Evolutionary conservation across 37 sponge, comb jelly and placozoan species (phyloP), one percentile per base, ranked within the genome.

Genomic region (Theonella swinhoei): DNA sequence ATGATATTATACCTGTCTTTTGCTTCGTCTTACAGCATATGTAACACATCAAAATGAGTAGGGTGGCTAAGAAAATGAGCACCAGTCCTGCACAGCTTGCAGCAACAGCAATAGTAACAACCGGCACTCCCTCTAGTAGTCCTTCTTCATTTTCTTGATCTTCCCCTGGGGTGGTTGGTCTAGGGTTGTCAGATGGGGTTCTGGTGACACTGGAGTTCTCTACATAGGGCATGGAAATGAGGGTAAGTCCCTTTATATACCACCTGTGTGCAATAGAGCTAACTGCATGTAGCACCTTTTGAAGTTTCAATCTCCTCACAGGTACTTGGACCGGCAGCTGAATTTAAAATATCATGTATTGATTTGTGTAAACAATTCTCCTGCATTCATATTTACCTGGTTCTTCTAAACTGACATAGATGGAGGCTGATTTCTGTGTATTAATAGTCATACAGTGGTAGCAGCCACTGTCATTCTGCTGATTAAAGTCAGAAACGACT

Each of bases 371-470:
- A n/a, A n/a, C n/a, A n/a, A n/a, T n/a, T n/a, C n/a, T n/a, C n/a
- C n/a, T n/a, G n/a, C n/a, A n/a, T n/a, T n/a, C n/a, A n/a, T n/a
- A n/a, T n/a, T n/a, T 47, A 47, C 54, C 54, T 47, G 7, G 54
- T 47, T 47, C 54, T 47, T 47, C 54, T 47, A 14, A 47, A 47
- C 54, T 47, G 14, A 47, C 54, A 47, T 17, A 7, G 11, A 47
- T 14, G 14, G 54, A 47, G 7, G 7, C 54, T 17, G 54, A 47
- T 4, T 9, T 42, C 54, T 47, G 54, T 47, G 54, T 17, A 14
- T 14, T 47, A 47, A 7, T 38, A 29, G 72, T 42, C 68, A 34
- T 83, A 33, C 83, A 83, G 29, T 24, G 20, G 33, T 83, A 83
- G 25, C 30, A 35, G 3, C 83, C 83, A 41, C 67, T 24, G 47